These are phyloP conservation scores for Holocentrus rufus DNA, from an alignment of 2,797 vertebrate species.

Conservation along the genomic window DNA sequence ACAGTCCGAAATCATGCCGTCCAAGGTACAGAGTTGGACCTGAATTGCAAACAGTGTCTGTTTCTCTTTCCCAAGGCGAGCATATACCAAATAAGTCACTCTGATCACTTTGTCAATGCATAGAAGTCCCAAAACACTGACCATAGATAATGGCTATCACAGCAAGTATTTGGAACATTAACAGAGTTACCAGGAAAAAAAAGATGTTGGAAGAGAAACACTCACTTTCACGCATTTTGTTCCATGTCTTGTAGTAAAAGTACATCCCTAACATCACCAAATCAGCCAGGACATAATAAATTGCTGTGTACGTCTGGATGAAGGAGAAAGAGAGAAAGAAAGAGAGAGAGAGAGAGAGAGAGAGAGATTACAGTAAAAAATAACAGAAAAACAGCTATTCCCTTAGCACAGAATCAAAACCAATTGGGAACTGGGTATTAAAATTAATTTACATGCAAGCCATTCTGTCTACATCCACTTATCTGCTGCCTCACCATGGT, in stretches of 20 bases:
- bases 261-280: conserved; percentile 89
- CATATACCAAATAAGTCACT: background rate
- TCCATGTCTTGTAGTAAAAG: conserved; percentile 82
- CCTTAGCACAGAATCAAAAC: background rate
- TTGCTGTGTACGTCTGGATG: conserved; percentile 89
- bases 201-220: conserved; percentile 22
- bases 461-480: background rate
- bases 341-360: conserved; percentile 32
- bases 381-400: too few species aligned
- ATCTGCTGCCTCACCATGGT: background rate
- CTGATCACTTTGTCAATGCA: too few species aligned
- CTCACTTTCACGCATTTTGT: conserved; percentile 70
- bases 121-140: background rate
- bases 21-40: too few species aligned
- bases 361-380: conserved; percentile 1
- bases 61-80: too few species aligned
- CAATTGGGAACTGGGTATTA: background rate
- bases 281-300: conserved; percentile 93
- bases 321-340: conserved; percentile 19
- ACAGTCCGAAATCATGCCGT: too few species aligned
- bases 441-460: background rate
- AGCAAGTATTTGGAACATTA: background rate
- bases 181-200: background rate
- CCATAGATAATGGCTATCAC: background rate
- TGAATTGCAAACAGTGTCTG: too few species aligned